phyloP scores from a whole-genome alignment of 35 echinoderm and acorn worm genomes.

The Anneissia japonica region DNA sequence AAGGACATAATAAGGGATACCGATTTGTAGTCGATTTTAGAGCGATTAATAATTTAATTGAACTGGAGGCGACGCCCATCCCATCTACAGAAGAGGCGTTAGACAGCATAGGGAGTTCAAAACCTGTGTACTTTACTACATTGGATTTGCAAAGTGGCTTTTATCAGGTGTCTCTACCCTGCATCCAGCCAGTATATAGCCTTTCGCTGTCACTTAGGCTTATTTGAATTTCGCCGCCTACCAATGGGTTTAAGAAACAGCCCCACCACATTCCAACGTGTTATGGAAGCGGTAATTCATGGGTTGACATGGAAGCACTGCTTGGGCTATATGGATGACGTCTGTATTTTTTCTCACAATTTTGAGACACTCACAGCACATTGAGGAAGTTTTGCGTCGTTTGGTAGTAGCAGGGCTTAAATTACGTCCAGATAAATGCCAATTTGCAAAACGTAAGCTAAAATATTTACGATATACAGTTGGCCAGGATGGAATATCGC shows the following conservation, averaged over 20 bases:
- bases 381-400: conserved; percentile 6
- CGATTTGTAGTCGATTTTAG: conserved; percentile 15
- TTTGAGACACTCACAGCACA: conserved; percentile 10
- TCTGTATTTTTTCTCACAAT: background rate
- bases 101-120: background rate
- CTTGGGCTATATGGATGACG: conserved; percentile 1
- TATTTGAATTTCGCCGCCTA: conserved; percentile 14
- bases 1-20: conserved; percentile 4
- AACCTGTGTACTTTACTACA: background rate
- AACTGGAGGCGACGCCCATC: background rate
- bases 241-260: conserved; percentile 2
- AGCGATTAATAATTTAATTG: background rate
- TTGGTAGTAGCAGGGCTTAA: conserved; percentile 22
- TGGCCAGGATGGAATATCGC: conserved; percentile 1
- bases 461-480: conserved; percentile 42
- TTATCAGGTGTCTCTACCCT: conserved; percentile 19
- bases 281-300: conserved; percentile 18
- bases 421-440: conserved; percentile 38
- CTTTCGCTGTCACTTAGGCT: background rate
- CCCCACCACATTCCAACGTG: conserved; percentile 1
- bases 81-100: conserved; percentile 6
- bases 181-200: background rate
- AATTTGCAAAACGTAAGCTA: conserved; percentile 22
- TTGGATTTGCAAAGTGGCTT: conserved; percentile 36
- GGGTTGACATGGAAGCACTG: conserved; percentile 6